Evolutionary conservation across 53 echinoderm and acorn worm genomes (phyloP), one percentile per base, ranked within the genome.

Genomic region (Holothuria leucospilota): DNA sequence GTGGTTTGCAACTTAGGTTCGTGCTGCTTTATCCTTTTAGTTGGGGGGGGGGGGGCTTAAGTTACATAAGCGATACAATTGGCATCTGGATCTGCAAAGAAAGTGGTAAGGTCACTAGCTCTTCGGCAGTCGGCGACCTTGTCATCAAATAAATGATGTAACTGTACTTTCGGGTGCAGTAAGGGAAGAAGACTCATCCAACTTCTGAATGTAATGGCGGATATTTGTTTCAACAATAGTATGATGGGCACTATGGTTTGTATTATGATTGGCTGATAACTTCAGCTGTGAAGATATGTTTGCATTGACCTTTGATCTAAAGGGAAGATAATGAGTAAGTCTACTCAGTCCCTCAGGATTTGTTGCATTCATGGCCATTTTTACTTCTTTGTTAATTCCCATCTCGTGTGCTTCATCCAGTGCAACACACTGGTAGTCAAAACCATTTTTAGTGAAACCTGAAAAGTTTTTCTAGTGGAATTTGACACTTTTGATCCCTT

Each of bases 371-470:
- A 34, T 34, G 34, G 34, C 34, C 34, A 34, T 34, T 34, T 34
- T 34, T 2, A 34, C 34, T 34, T 34, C 34, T 34, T 34, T 34
- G 34, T 34, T 34, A 34, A 34, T 77, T 6, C 77, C 52, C 58
- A 77, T 77, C 24, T 77, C 56, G 52, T 77, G 77, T 21, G 58
- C 77, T 15, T 77, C 77, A 77, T 77, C 77, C 23, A 51, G 53
- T 20, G 77, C 77, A 38, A 77, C 77, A 77, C 77, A 77, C 77
- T 77, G 77, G 24, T 77, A 23, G 25, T 49, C 8, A 26, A n/a
- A 21, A 23, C 77, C 56, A 51, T 51, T 77, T n/a, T n/a, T n/a
- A n/a, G n/a, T n/a, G n/a, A n/a, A n/a, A n/a, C n/a, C n/a, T n/a
- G n/a, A n/a, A n/a, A n/a, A n/a, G n/a, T n/a, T n/a, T n/a, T n/a